Evolutionary conservation across 2,888 invertebrate species (phyloP), one percentile per base, ranked within the genome.

Genomic region (Scaptomyza caliginosa): DNA sequence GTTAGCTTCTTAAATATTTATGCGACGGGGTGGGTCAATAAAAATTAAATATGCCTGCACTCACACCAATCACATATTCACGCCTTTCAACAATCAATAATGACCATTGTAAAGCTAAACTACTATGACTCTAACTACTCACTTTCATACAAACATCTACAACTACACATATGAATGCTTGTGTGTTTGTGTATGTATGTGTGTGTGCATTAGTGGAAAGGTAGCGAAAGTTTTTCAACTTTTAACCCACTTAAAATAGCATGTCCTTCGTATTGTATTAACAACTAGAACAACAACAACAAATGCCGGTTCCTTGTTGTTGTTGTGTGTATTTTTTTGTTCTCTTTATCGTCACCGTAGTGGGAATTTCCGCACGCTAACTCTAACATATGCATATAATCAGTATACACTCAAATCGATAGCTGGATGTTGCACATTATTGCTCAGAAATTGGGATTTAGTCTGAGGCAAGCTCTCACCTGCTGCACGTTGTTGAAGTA

Each of bases 401-500:
- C 49, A 51, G 32, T 38, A 46, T 46, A 10, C 7, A 11, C 8
- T 52, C 40, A 43, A 83, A 83, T 83, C 84, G 81, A 83, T 85
- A 80, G 54, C 32, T 42, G 32, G 54, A 28, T 42, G 36, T 19
- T n/a, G 34, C 16, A 34, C 16, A 32, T 32, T 16, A 21, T 21
- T 17, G 21, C 17, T 38, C 28, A n/a, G 32, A 16, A 43, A 3
- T 46, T 45, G 3, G 10, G 13, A n/a, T 28, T 67, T 17, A 58
- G 64, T 69, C 60, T 11, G 32, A 16, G 51, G 28, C 16, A 8
- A 55, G 64, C 34, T 77, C 92, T 90, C 88, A 96, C 96, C 94
- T 95, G 94, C 93, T 95, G 94, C 89, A 96, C 95, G 75, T 94
- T 94, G 83, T 94, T 94, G 76, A 96, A 92, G 92, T 94, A 94